phyloP scores from a whole-genome alignment of 2,797 vertebrate genomes.

The Xenentodon cancila region DNA sequence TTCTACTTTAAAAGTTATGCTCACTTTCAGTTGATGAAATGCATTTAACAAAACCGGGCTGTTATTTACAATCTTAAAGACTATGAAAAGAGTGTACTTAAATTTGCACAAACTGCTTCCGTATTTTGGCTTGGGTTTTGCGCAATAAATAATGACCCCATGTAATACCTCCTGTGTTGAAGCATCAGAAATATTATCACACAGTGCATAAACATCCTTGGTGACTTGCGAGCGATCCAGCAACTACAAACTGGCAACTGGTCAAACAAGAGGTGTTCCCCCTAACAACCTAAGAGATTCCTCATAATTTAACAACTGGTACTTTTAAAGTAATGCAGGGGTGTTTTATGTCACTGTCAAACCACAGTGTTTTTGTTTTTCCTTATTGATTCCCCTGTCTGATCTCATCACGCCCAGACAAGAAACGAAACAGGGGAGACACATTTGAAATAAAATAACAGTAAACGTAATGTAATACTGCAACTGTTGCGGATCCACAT shows the following conservation, averaged over 20 bases:
- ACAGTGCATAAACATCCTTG: not conserved
- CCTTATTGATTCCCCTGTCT: slow-evolving; percentile 72
- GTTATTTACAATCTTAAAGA: no score
- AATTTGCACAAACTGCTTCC: no score
- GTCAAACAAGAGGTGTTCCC: slow-evolving; percentile 20
- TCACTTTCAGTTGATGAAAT: no score
- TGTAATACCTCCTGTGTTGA: no score
- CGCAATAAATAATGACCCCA: no score
- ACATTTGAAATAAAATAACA: slow-evolving; percentile 55
- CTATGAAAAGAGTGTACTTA: no score
- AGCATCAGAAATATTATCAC: no score
- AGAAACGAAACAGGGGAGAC: slow-evolving; percentile 29
- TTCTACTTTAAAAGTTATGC: no score
- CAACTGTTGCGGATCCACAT: slow-evolving; percentile 48
- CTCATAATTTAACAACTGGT: slow-evolving; percentile 50
- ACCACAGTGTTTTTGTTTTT: slow-evolving; percentile 61
- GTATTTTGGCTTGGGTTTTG: no score
- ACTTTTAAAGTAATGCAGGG: slow-evolving; percentile 46
- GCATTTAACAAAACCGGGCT: no score
- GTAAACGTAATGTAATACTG: slow-evolving; percentile 59
- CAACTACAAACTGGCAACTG: slow-evolving; percentile 2
- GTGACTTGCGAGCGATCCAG: slow-evolving; percentile 34
- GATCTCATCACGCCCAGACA: slow-evolving; percentile 56
- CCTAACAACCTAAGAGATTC: slow-evolving; percentile 24
- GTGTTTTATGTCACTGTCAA: slow-evolving; percentile 74